A percentile compares a stretch with the other conserved stretches of the same genome.
Evolutionary conservation across 2,888 invertebrate species (phyloP).

Genomic region (Eupeodes latifasciatus): DNA sequence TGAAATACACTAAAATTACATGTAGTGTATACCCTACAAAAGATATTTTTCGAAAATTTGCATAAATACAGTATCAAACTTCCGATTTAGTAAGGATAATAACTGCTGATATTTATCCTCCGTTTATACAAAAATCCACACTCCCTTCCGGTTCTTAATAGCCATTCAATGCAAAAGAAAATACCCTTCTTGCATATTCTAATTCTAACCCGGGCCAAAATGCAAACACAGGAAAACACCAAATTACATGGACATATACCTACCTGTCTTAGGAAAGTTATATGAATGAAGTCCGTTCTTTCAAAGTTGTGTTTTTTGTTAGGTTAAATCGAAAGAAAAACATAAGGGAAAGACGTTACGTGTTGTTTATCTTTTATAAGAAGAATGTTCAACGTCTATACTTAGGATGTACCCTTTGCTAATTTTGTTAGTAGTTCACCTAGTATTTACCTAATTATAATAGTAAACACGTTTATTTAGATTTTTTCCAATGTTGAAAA

Average conservation of each 20-base stretch:
- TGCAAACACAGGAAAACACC: constrained; percentile 65
- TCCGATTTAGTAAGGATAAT: constrained; percentile 41
- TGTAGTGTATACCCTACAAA: neutral
- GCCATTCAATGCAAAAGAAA: constrained; percentile 29
- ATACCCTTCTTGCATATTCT: constrained; percentile 29
- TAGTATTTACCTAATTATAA: no score
- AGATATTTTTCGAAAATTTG: constrained; percentile 36
- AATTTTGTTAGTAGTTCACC: neutral
- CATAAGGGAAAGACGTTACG: constrained; percentile 36
- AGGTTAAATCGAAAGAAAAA: constrained; percentile 5
- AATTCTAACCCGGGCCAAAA: neutral
- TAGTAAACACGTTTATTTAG: no score
- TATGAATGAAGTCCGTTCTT: neutral
- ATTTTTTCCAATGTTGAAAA: no score
- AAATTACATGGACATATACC: constrained; percentile 70
- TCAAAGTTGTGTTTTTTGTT: neutral
- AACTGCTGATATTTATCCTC: constrained; percentile 56
- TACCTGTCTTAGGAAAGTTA: constrained; percentile 33
- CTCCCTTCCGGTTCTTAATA: constrained; percentile 64
- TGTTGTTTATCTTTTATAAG: constrained; percentile 48
- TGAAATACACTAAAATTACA: constrained; percentile 42
- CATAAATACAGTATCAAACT: constrained; percentile 46
- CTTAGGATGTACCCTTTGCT: constrained; percentile 66
- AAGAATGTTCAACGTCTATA: constrained; percentile 53
- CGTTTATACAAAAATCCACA: constrained; percentile 74